Evolutionary conservation across 2,113 vertebrate species (phyloP).

Genomic region (Siphamia tubifer): DNA sequence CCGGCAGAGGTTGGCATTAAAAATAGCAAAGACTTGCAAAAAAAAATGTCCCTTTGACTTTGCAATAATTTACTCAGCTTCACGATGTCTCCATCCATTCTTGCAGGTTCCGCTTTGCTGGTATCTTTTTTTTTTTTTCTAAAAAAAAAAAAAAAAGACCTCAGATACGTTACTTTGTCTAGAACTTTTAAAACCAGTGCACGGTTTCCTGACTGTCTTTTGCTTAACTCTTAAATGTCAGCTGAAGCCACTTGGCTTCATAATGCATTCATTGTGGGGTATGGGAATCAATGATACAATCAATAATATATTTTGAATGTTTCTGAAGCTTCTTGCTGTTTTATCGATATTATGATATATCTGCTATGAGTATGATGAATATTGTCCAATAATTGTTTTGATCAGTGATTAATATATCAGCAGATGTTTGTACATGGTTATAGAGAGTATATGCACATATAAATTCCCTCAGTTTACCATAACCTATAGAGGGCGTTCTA

Average conservation of each 20-base stretch:
- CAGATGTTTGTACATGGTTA: slow-evolving; percentile 74
- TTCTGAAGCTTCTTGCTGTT: slow-evolving; percentile 76
- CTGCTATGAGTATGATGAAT: slow-evolving; percentile 77
- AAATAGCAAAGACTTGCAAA: slow-evolving; percentile 53
- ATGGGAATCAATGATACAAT: slow-evolving; percentile 60
- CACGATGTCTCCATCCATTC: slow-evolving; percentile 50
- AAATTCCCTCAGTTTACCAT: slow-evolving; percentile 61
- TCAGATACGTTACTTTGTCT: slow-evolving; percentile 67
- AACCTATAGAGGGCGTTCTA: slow-evolving; percentile 57
- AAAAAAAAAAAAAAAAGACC: slow-evolving; percentile 52
- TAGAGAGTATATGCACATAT: slow-evolving; percentile 69
- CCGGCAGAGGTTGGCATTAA: slow-evolving; percentile 44
- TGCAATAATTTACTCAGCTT: slow-evolving; percentile 76
- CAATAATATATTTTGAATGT: slow-evolving; percentile 75
- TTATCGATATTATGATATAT: slow-evolving; percentile 75
- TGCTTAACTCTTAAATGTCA: slow-evolving; percentile 57
- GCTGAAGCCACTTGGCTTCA: slow-evolving; percentile 50
- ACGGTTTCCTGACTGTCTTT: slow-evolving; percentile 55
- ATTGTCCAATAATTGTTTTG: slow-evolving; percentile 77
- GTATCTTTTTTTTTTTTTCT: slow-evolving; percentile 37
- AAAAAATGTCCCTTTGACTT: slow-evolving; percentile 61
- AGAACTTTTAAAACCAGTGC: slow-evolving; percentile 51
- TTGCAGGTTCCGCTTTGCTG: slow-evolving; percentile 59
- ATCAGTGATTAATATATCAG: slow-evolving; percentile 74
- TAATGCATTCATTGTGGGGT: slow-evolving; percentile 47